Evolutionary conservation across 2,113 vertebrate species (phyloP).

Genomic region (Oryzias celebensis): DNA sequence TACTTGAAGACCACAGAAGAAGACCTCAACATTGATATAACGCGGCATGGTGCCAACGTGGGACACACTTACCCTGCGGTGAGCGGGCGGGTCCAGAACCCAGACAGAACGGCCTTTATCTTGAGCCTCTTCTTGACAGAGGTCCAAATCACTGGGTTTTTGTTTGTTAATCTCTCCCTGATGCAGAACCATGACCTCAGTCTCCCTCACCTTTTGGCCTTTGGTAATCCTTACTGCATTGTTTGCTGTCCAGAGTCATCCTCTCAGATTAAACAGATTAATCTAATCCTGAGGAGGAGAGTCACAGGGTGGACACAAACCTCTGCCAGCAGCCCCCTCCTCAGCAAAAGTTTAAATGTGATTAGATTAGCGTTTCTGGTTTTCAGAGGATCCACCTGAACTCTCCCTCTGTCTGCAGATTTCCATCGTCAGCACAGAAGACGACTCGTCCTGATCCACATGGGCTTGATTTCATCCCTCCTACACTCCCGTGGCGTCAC

Average conservation of each 20-base stretch:
- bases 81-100: conserved; percentile 66
- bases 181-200: conserved; percentile 10
- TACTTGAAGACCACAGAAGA: conserved; percentile 98
- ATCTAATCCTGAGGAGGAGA: neutral
- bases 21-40: conserved; percentile 93
- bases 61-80: conserved; percentile 98
- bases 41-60: conserved; percentile 86
- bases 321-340: conserved; percentile 3
- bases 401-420: conserved; percentile 78
- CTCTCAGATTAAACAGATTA: conserved; percentile 59
- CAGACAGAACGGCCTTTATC: neutral
- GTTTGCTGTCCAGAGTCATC: conserved; percentile 1
- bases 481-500: conserved; percentile 28
- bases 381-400: neutral
- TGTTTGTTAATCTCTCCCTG: no score
- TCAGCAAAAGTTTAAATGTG: no score
- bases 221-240: conserved; percentile 39
- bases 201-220: conserved; percentile 12
- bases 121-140: neutral
- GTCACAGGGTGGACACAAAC: neutral
- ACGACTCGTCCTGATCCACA: conserved; percentile 85
- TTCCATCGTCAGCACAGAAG: conserved; percentile 97
- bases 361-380: no score
- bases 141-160: neutral
- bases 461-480: neutral